Conservation (phyloP, 2,113 vertebrate genomes). For the Rhinichthys klamathensis region DNA sequence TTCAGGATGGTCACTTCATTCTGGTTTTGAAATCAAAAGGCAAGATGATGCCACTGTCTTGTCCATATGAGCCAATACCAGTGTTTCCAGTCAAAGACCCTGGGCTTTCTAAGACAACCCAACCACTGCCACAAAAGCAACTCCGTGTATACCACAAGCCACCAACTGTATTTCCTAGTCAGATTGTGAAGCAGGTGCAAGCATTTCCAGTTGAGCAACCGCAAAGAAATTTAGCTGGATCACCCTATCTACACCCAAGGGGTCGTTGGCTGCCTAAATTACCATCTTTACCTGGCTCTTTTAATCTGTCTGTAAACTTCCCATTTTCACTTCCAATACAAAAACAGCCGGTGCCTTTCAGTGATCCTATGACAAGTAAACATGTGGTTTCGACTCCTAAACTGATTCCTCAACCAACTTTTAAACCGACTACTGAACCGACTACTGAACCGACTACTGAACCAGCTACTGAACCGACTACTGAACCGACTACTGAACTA, state of each 20-base stretch:
- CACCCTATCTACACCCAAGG: background rate
- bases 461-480: rapidly evolving
- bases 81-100: background rate
- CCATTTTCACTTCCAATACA: background rate
- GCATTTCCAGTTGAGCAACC: background rate
- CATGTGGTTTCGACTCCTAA: rapidly evolving
- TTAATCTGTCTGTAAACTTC: conserved; percentile 27
- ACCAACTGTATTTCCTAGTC: background rate
- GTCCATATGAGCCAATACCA: background rate
- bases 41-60: background rate
- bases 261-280: background rate
- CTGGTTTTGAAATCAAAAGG: conserved; percentile 8
- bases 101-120: background rate
- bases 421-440: background rate
- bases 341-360: background rate
- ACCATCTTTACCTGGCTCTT: background rate
- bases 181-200: background rate
- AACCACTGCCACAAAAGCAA: background rate
- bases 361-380: background rate
- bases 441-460: background rate
- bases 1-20: background rate
- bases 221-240: background rate
- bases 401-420: rapidly evolving
- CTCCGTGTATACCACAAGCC: background rate
- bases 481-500: background rate